A percentile compares a stretch with the other conserved stretches of the same genome.
Conservation (phyloP, 1,140 invertebrate species). For the Gryllus bimaculatus region DNA sequence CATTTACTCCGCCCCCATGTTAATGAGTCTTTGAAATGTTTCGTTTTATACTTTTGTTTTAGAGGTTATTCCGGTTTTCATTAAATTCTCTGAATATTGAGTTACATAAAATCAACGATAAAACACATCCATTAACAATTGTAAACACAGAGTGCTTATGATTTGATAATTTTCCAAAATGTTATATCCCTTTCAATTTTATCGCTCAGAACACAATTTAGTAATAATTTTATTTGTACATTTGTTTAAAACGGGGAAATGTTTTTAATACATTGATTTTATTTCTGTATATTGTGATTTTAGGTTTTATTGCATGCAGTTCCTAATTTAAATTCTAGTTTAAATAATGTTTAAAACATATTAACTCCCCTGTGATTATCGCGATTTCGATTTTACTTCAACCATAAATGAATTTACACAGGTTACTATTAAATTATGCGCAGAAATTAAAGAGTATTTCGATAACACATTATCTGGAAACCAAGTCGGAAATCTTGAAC, state of each 20-base stretch:
- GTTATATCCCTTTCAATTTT: not conserved
- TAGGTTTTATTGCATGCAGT: not conserved
- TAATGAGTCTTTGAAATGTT: no score
- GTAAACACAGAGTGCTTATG: not conserved
- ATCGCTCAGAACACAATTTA: not conserved
- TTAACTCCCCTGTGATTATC: not conserved
- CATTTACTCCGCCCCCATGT: no score
- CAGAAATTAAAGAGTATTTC: not conserved
- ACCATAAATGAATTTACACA: not conserved
- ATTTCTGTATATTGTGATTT: not conserved
- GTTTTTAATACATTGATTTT: not conserved
- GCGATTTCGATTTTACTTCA: not conserved
- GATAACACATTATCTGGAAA: not conserved
- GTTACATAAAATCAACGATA: not conserved
- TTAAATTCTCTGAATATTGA: not conserved
- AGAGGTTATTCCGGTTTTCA: not conserved
- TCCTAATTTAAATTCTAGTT: not conserved
- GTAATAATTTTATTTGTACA: conserved; percentile 6
- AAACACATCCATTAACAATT: conserved; percentile 1
- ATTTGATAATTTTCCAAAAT: not conserved
- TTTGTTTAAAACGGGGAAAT: not conserved
- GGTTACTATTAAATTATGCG: not conserved
- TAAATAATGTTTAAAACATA: not conserved
- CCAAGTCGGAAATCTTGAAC: not conserved
- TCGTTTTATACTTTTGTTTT: not conserved